These are phyloP conservation scores for Chloromyia formosa DNA, from an alignment of 2,888 invertebrate species.

Conservation along the genomic window DNA sequence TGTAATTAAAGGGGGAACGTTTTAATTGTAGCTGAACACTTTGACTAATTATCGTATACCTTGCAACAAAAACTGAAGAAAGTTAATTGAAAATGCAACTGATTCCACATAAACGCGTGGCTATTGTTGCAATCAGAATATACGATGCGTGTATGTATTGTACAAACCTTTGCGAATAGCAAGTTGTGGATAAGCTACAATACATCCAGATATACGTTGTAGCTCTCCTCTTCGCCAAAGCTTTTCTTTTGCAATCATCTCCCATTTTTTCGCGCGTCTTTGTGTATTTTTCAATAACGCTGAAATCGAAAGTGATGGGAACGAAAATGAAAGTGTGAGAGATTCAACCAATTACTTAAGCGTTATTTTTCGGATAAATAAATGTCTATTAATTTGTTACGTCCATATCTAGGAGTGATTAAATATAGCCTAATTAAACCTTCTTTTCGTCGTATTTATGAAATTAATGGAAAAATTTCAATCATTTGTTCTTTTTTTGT, in stretches of 20 bases:
- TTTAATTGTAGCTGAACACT: background rate
- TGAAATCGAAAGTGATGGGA: slow-evolving; percentile 42
- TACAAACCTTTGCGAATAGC: background rate
- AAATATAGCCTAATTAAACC: too few species aligned
- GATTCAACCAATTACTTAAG: background rate
- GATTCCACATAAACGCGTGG: background rate
- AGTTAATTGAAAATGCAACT: slow-evolving; percentile 34
- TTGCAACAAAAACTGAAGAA: slow-evolving; percentile 15
- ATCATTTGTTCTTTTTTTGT: too few species aligned
- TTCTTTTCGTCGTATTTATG: too few species aligned
- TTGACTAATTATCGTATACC: background rate
- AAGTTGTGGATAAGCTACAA: background rate
- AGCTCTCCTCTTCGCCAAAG: too few species aligned
- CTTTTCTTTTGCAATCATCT: background rate
- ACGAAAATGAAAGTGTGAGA: slow-evolving; percentile 50
- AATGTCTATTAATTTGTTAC: too few species aligned
- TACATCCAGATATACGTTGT: background rate
- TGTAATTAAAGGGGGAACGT: too few species aligned
- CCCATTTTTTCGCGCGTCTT: background rate
- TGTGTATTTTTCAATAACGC: slow-evolving; percentile 34
- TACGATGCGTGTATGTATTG: too few species aligned
- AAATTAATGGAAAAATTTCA: too few species aligned
- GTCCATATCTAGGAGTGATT: too few species aligned
- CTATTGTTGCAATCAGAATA: background rate
- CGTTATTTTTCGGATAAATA: too few species aligned